Base-by-base conservation (phyloP, 2,888 invertebrate species). In the Himalopsyche kuldschensis region DNA sequence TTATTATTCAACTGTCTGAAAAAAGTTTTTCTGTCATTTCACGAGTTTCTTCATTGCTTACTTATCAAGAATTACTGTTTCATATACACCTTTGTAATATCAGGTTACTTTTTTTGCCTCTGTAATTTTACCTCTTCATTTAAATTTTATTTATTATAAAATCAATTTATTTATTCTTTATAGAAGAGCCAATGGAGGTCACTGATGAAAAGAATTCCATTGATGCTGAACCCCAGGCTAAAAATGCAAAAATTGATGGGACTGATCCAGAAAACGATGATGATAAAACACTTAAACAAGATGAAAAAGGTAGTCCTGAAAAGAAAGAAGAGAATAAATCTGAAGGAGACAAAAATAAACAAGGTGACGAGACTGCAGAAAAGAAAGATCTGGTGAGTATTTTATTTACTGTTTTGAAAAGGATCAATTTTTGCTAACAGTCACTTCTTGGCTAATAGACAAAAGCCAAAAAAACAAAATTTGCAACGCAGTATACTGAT, bases 161-260 rank as follows among this genome's bases (percentile, higher is more conserved):
- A 4, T 8, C n/a, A 15, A 30, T 15, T 80, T 55, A 27, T 11
- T 31, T 41, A 11, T 20, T 30, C 15, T 47, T 81, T 81, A 75
- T 75, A 83, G 87, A 86, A 69, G 89, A 89, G 87, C 86, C 88
- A 85, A 85, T 84, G n/a, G 80, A 86, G 15, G 79, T 84, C 75
- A 75, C 35, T 78, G 86, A 85, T 75, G 75, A 78, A 1, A 81
- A 86, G 69, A 63, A 80, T 30, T 2, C 81, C 4, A 47, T 31
- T 0, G 78, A 87, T 27, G 48, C 24, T 31, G 46, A 46, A 27
- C 31, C 47, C 20, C 47, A 69, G 79, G 78, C 69, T 77, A 41
- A 35, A 77, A 41, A 77, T 15, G n/a, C 24, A 41, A 77, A 77
- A 32, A 24, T 24, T 17, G 77, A 77, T 35, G 31, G 17, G 15